phyloP scores from a whole-genome alignment of 2,888 invertebrate species.

The Drosophila monieri region DNA sequence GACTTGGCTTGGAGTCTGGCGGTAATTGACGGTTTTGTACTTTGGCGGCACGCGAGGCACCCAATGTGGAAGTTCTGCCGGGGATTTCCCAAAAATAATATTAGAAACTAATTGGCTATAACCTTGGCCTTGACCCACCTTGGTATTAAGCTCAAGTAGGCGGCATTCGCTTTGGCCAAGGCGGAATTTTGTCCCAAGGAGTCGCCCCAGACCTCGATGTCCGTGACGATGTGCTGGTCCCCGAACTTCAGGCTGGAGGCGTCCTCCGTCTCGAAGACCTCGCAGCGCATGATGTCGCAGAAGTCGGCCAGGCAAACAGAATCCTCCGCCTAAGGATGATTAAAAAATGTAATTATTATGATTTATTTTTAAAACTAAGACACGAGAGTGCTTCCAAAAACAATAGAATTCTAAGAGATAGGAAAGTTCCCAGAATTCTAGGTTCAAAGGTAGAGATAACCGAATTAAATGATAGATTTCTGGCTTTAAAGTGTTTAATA shows the following conservation, averaged over 20 bases:
- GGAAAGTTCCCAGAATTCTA: neutral
- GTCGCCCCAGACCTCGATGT: constrained; percentile 93
- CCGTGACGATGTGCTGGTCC: constrained; percentile 89
- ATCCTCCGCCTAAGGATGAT: constrained; percentile 90
- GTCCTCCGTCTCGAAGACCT: constrained; percentile 92
- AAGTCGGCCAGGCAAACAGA: constrained; percentile 96
- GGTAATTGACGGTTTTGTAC: constrained; percentile 83
- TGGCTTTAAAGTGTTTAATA: neutral
- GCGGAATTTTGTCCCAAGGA: constrained; percentile 86
- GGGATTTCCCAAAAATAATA: neutral
- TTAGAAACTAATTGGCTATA: too few species aligned
- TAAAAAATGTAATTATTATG: too few species aligned
- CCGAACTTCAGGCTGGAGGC: constrained; percentile 86
- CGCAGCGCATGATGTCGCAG: constrained; percentile 98
- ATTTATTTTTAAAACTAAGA: too few species aligned
- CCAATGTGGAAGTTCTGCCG: constrained; percentile 81
- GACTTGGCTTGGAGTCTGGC: constrained; percentile 80
- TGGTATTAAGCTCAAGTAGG: constrained; percentile 83
- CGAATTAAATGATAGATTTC: neutral
- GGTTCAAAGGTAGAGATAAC: neutral
- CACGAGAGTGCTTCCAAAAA: neutral
- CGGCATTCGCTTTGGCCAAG: constrained; percentile 84
- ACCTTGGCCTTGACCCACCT: constrained; percentile 59
- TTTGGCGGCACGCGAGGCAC: constrained; percentile 82
- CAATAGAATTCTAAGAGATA: neutral